Conservation (phyloP, 1,140 invertebrate species). For the Dryas iulia region DNA sequence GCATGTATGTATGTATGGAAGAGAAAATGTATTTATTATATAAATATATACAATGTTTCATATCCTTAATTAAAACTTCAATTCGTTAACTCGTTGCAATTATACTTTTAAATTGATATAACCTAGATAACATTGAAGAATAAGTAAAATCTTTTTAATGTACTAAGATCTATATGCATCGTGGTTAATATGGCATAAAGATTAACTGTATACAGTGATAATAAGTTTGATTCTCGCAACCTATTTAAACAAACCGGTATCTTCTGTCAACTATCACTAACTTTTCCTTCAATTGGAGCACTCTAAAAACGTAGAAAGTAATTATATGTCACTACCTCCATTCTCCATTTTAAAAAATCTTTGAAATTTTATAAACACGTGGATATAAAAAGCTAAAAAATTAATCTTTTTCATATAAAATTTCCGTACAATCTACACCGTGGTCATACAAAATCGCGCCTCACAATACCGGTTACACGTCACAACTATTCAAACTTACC, state of each 20-base stretch:
- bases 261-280: neutral
- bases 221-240: neutral
- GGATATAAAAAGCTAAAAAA: neutral
- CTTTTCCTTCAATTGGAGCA: neutral
- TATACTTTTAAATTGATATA: no score
- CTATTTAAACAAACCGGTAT: neutral
- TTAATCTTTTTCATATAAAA: neutral
- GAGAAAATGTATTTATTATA: no score
- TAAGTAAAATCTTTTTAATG: no score
- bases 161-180: no score
- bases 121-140: no score
- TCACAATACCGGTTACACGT: conserved; percentile 14
- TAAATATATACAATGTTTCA: no score
- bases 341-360: neutral
- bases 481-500: neutral
- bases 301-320: neutral
- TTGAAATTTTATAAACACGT: neutral
- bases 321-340: neutral
- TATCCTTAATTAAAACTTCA: no score
- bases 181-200: no score
- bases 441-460: conserved; percentile 30
- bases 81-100: no score
- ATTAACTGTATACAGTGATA: no score
- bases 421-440: conserved; percentile 4
- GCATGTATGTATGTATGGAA: neutral